These are phyloP conservation scores for Alaudala cheleensis DNA, from an alignment of 2,113 vertebrate genomes.

Conservation along the genomic window DNA sequence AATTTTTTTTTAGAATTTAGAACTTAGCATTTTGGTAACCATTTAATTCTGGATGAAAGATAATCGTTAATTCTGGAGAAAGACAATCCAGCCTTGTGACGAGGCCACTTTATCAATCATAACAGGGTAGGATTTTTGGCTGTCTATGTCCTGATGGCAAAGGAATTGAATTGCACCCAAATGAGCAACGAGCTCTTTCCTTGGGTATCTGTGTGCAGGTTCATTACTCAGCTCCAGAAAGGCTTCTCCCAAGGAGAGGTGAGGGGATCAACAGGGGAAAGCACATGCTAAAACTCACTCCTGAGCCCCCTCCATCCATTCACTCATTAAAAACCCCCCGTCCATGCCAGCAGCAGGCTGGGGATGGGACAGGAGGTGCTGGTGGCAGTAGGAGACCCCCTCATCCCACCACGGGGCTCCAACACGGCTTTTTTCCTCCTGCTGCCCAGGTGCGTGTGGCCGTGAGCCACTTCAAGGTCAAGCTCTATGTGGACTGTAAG, in stretches of 20 bases:
- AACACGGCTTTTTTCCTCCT: neutral
- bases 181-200: neutral
- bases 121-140: neutral
- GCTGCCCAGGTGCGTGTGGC: slow-evolving; percentile 85
- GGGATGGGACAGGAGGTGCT: neutral
- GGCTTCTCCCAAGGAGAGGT: neutral
- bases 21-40: neutral
- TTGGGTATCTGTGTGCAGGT: neutral
- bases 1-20: too few relatives aligned
- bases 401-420: rapidly evolving
- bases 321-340: neutral
- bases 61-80: neutral
- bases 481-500: slow-evolving; percentile 88
- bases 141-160: neutral
- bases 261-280: neutral
- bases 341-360: neutral
- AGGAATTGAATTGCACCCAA: neutral
- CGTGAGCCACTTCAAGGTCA: slow-evolving; percentile 81
- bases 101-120: neutral
- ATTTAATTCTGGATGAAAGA: neutral
- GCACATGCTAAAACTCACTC: neutral
- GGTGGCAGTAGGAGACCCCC: neutral
- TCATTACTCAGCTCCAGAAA: neutral
- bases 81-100: neutral
- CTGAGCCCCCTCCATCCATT: neutral